Evolutionary conservation across 1,140 invertebrate genomes (phyloP).

Genomic region (Holcopasites calliopsidis): DNA sequence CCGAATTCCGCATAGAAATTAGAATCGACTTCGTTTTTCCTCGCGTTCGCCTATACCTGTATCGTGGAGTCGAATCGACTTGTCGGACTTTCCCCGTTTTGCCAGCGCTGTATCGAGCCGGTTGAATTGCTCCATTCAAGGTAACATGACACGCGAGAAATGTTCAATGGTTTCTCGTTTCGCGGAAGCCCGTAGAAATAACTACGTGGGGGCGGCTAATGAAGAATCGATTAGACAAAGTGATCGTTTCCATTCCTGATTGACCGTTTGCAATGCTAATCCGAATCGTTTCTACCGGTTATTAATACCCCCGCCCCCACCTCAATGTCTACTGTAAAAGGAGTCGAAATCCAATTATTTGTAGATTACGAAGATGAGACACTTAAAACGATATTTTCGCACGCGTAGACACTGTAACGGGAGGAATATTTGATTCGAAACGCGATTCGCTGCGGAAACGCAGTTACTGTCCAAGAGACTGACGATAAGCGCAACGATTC

Average conservation of each 20-base stretch:
- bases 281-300: not conserved
- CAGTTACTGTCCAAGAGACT: too few species aligned
- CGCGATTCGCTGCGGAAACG: too few species aligned
- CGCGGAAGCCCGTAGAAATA: not conserved
- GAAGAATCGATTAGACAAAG: constrained; percentile 2
- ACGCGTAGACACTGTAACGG: too few species aligned
- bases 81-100: not conserved
- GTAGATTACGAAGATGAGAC: too few species aligned
- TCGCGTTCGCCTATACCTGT: not conserved
- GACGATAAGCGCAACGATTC: not conserved
- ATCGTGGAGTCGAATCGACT: not conserved
- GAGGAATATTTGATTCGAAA: too few species aligned
- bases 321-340: too few species aligned
- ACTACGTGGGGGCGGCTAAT: not conserved
- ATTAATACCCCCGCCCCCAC: too few species aligned
- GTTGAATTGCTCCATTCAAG: not conserved
- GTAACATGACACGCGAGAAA: not conserved
- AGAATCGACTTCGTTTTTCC: constrained; percentile 22
- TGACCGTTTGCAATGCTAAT: not conserved
- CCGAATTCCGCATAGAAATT: constrained; percentile 31
- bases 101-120: not conserved
- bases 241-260: not conserved
- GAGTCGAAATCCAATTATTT: too few species aligned
- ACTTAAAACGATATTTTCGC: too few species aligned
- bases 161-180: not conserved